Evolutionary conservation across 2,797 vertebrate genomes (phyloP).

Genomic region (Clarias laeviceps): DNA sequence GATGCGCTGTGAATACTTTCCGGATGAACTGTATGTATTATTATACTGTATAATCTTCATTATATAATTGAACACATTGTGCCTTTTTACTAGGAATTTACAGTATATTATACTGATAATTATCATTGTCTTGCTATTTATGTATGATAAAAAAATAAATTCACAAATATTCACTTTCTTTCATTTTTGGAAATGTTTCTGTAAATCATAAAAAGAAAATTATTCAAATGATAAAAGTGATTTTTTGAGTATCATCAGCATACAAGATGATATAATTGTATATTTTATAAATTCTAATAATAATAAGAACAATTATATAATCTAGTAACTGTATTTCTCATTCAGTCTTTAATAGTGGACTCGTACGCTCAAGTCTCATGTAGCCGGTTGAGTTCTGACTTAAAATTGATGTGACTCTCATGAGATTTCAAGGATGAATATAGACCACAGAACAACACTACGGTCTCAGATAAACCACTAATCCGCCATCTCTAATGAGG

Average conservation of each 20-base stretch:
- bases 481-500: slow-evolving; percentile 46
- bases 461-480: slow-evolving; percentile 18
- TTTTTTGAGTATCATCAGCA: neutral
- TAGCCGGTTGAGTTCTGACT: neutral
- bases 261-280: neutral
- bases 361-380: neutral
- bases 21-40: too few species aligned
- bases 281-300: too few species aligned
- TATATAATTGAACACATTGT: neutral
- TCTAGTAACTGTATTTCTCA: neutral
- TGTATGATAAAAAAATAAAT: neutral
- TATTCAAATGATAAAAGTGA: neutral
- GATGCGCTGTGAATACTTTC: too few species aligned
- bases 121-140: neutral
- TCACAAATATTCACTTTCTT: neutral
- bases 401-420: neutral
- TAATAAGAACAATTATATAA: neutral
- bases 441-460: neutral
- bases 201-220: neutral
- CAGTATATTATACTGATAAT: neutral
- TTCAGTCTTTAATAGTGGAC: neutral
- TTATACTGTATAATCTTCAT: neutral
- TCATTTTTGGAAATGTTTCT: neutral
- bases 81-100: neutral
- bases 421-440: neutral